Evolutionary conservation across 2,888 invertebrate genomes (phyloP).

Genomic region (Caenorhabditis auriculariae): DNA sequence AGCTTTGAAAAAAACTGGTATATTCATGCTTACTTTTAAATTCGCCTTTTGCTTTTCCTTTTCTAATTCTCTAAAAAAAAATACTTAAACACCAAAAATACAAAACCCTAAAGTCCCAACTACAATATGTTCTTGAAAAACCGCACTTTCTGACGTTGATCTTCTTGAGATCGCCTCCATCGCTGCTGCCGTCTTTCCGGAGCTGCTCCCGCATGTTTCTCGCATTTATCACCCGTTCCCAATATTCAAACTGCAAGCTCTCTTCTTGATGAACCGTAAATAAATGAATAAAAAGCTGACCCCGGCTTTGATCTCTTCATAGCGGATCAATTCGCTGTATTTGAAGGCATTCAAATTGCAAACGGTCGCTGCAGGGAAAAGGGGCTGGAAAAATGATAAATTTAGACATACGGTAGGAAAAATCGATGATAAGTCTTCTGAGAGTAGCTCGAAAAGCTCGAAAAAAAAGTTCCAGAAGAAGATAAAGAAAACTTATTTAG

Average conservation of each 20-base stretch:
- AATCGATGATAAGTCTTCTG: too few species aligned
- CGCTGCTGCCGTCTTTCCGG: background rate
- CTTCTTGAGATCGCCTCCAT: slow-evolving; percentile 15
- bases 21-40: too few species aligned
- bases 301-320: slow-evolving; percentile 57
- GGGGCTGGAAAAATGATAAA: slow-evolving; percentile 30
- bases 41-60: too few species aligned
- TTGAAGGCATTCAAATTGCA: slow-evolving; percentile 49
- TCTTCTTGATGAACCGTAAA: background rate
- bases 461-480: too few species aligned
- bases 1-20: too few species aligned
- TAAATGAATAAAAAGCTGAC: slow-evolving; percentile 15
- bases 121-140: too few species aligned
- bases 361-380: slow-evolving; percentile 40
- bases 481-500: too few species aligned
- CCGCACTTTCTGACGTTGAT: slow-evolving; percentile 18
- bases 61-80: too few species aligned
- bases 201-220: slow-evolving; percentile 37
- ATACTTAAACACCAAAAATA: too few species aligned
- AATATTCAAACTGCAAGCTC: slow-evolving; percentile 50
- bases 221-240: slow-evolving; percentile 58
- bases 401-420: background rate
- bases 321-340: slow-evolving; percentile 53
- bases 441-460: too few species aligned
- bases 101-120: too few species aligned